Percentiles rank a stretch among this genome's conserved stretches.
These are phyloP conservation scores for Tokudaia tokunoshimensis DNA, from an alignment of 2,797 vertebrate species.

Conservation along the genomic window DNA sequence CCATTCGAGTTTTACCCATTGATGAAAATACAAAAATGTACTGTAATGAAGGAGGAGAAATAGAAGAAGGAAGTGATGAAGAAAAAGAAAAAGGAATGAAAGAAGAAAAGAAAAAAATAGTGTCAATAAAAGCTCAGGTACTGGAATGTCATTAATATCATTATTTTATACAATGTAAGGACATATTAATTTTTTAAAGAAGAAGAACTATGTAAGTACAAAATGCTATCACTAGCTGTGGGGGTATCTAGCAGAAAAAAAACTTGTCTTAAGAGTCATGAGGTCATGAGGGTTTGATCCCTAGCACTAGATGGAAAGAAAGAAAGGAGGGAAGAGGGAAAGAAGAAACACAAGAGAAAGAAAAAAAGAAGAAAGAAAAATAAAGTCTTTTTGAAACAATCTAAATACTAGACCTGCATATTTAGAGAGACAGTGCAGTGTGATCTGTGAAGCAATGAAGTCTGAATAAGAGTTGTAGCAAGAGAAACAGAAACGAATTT, in stretches of 20 bases:
- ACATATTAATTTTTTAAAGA: background rate
- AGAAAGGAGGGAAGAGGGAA: too few relatives aligned
- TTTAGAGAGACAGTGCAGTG: background rate
- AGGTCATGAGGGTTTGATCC: background rate
- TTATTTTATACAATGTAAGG: background rate
- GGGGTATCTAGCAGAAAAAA: background rate
- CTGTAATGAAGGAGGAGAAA: background rate
- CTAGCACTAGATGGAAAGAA: background rate
- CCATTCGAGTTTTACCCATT: constrained; percentile 44
- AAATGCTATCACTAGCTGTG: background rate
- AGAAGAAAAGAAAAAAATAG: background rate
- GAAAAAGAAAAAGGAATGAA: background rate
- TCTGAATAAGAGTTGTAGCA: background rate
- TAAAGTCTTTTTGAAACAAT: background rate
- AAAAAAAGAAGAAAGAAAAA: background rate
- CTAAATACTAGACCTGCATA: background rate
- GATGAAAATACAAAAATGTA: constrained; percentile 38
- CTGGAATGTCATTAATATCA: background rate
- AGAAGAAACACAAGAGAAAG: background rate
- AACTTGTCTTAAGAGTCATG: too few relatives aligned
- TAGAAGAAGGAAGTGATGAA: background rate
- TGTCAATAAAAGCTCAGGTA: background rate
- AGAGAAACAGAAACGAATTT: constrained; percentile 24
- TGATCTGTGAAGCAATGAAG: background rate
- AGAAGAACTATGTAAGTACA: background rate